Conservation (phyloP, 2,888 invertebrate genomes). For the Nudaria mundana region DNA sequence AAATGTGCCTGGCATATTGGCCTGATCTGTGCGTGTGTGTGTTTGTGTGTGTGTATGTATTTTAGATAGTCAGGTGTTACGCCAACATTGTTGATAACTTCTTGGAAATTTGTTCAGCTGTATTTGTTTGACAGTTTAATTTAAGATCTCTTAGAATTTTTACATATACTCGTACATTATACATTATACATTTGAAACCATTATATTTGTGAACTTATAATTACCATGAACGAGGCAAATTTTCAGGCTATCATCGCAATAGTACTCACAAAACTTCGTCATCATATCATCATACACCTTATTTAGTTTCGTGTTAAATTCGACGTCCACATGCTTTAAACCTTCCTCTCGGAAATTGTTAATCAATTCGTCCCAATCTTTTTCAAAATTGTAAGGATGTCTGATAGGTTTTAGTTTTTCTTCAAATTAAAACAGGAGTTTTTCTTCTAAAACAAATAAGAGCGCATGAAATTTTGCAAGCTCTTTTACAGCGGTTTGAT, state of each 20-base stretch:
- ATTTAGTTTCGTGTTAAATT: slow-evolving; percentile 27
- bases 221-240: slow-evolving; percentile 52
- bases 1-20: no score
- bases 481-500: slow-evolving; percentile 43
- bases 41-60: no score
- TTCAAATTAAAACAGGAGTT: slow-evolving; percentile 41
- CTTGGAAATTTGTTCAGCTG: no score
- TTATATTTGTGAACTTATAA: slow-evolving; percentile 50
- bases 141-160: no score
- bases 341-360: slow-evolving; percentile 28
- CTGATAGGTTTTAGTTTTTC: slow-evolving; percentile 33
- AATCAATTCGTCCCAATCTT: slow-evolving; percentile 34
- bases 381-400: slow-evolving; percentile 25
- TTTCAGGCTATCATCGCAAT: slow-evolving; percentile 24
- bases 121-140: no score
- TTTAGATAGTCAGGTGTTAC: no score
- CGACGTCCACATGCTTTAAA: slow-evolving; percentile 26
- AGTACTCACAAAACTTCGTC: slow-evolving; percentile 32
- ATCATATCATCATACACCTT: slow-evolving; percentile 23
- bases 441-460: slow-evolving; percentile 43
- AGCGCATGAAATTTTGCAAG: slow-evolving; percentile 57
- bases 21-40: no score
- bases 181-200: no score
- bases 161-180: no score
- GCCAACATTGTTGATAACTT: no score